A percentile compares a stretch with the other conserved stretches of the same genome.
Evolutionary conservation across 2,797 vertebrate genomes (phyloP).

Genomic region (Mus caroli): DNA sequence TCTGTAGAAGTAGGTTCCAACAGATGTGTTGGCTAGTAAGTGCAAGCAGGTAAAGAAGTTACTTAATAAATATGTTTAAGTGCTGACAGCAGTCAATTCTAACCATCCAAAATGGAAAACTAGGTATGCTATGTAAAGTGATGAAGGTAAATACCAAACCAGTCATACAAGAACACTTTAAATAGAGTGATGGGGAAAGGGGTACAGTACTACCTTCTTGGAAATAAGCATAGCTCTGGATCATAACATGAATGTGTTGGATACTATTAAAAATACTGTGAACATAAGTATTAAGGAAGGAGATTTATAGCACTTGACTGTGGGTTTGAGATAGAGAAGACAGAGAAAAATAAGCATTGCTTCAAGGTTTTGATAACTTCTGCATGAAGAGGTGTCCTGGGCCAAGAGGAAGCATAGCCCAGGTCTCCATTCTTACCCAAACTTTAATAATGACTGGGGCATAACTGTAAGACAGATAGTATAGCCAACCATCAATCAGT

Average conservation of each 20-base stretch:
- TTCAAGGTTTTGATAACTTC: background rate
- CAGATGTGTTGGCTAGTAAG: too few relatives aligned
- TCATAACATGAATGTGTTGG: background rate
- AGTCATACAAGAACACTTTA: background rate
- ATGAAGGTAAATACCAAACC: background rate
- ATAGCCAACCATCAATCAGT: background rate
- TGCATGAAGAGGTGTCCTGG: background rate
- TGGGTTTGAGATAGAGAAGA: background rate
- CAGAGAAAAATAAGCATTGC: background rate
- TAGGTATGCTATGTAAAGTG: background rate
- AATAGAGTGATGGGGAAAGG: background rate
- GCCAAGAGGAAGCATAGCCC: background rate
- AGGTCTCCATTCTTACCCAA: background rate
- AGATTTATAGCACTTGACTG: background rate
- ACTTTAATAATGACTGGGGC: background rate
- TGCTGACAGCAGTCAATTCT: background rate
- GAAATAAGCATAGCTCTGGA: background rate
- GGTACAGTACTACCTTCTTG: background rate
- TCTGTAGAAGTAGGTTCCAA: too few relatives aligned
- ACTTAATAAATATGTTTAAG: too few relatives aligned
- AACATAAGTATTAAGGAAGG: background rate
- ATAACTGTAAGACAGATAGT: background rate
- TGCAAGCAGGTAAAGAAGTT: too few relatives aligned
- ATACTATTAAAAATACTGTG: background rate
- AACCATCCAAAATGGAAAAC: background rate